Evolutionary conservation across 1,140 invertebrate genomes (phyloP).

Genomic region (Coptotermes formosanus): DNA sequence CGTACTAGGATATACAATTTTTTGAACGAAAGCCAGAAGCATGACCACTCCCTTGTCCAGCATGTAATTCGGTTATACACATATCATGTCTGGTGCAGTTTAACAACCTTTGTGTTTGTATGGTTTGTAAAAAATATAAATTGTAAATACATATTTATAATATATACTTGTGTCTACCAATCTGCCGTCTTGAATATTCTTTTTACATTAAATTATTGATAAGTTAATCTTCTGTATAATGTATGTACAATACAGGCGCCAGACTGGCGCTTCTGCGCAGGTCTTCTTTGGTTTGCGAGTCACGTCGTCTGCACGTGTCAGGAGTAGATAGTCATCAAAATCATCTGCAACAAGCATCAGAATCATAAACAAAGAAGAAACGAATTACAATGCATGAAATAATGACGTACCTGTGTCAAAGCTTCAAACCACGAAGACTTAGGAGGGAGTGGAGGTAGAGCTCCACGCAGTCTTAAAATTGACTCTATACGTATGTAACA

Average conservation of each 20-base stretch:
- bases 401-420: too few species aligned
- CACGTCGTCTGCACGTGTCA: conserved; percentile 23
- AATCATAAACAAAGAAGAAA: too few species aligned
- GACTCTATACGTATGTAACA: too few species aligned
- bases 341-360: conserved; percentile 31
- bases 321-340: conserved; percentile 37
- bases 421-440: too few species aligned
- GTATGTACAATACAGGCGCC: not conserved
- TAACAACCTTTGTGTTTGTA: not conserved
- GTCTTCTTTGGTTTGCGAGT: conserved; percentile 23
- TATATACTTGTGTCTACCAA: not conserved
- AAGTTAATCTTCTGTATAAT: not conserved
- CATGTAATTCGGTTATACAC: not conserved
- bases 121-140: not conserved
- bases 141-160: not conserved
- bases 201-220: not conserved
- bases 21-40: too few species aligned
- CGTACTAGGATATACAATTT: too few species aligned
- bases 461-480: too few species aligned
- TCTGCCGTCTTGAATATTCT: not conserved
- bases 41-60: not conserved
- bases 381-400: too few species aligned
- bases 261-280: not conserved
- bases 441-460: too few species aligned
- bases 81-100: not conserved